phyloP scores from a whole-genome alignment of 2,113 vertebrate genomes.

The Ictalurus punctatus region DNA sequence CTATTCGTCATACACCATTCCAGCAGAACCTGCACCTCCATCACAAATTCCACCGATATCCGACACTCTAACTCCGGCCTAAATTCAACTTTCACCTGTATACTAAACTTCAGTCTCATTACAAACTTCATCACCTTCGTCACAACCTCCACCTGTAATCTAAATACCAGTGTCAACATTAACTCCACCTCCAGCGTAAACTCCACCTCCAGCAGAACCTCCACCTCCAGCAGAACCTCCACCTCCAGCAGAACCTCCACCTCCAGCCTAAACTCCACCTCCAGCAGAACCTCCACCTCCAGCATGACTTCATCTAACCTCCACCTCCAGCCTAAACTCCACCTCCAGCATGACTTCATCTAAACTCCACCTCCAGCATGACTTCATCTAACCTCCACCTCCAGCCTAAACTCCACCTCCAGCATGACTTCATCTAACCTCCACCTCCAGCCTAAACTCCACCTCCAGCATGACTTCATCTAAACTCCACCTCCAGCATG shows the following conservation, averaged over 20 bases:
- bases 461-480: neutral
- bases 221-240: neutral
- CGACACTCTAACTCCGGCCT: neutral
- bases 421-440: neutral
- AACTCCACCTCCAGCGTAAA: neutral
- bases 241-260: neutral
- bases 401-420: neutral
- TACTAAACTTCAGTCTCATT: neutral
- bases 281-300: neutral
- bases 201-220: neutral
- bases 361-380: neutral
- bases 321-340: neutral
- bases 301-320: neutral
- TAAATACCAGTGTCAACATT: no score
- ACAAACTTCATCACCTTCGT: neutral
- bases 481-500: neutral
- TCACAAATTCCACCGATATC: neutral
- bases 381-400: neutral
- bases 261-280: neutral
- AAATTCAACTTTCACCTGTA: neutral
- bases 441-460: neutral
- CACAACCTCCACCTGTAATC: no score
- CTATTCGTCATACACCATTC: neutral
- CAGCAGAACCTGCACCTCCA: neutral
- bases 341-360: neutral